Evolutionary conservation across 2,888 invertebrate genomes (phyloP).

Genomic region (Endotricha flammealis): DNA sequence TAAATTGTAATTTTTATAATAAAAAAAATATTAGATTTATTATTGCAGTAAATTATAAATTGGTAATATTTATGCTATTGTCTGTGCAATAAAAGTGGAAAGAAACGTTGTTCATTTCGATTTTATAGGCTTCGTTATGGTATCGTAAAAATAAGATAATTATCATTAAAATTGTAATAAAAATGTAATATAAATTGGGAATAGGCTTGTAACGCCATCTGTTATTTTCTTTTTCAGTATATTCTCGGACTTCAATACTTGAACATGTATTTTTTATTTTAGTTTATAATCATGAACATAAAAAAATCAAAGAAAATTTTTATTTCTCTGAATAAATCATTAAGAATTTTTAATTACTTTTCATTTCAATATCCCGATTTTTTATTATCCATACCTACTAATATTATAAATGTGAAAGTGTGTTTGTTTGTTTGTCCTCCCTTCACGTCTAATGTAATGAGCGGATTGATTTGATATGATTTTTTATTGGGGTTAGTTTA

Average conservation of each 20-base stretch:
- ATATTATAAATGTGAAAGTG: too few relatives aligned
- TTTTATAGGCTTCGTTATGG: constrained; percentile 53
- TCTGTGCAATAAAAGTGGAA: constrained; percentile 70
- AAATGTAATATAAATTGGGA: constrained; percentile 59
- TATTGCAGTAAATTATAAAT: constrained; percentile 38
- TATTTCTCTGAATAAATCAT: constrained; percentile 71
- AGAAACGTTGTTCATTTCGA: constrained; percentile 56
- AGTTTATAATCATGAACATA: constrained; percentile 44
- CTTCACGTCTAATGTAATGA: too few relatives aligned
- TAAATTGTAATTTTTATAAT: constrained; percentile 43
- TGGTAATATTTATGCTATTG: constrained; percentile 63
- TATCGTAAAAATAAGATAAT: constrained; percentile 52
- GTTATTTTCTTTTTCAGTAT: constrained; percentile 59
- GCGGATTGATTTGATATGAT: too few relatives aligned
- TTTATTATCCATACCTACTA: too few relatives aligned
- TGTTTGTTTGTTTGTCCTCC: too few relatives aligned
- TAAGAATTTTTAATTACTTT: constrained; percentile 56
- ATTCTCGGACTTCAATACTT: constrained; percentile 40
- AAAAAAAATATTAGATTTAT: constrained; percentile 46
- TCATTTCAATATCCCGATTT: not conserved
- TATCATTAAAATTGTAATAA: constrained; percentile 67
- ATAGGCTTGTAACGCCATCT: constrained; percentile 65
- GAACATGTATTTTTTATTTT: constrained; percentile 48
- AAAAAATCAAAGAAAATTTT: constrained; percentile 51
- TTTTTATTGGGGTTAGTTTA: too few relatives aligned